These are phyloP conservation scores for Amphipyra tragopoginis DNA, from an alignment of 2,888 invertebrate genomes.

Conservation along the genomic window DNA sequence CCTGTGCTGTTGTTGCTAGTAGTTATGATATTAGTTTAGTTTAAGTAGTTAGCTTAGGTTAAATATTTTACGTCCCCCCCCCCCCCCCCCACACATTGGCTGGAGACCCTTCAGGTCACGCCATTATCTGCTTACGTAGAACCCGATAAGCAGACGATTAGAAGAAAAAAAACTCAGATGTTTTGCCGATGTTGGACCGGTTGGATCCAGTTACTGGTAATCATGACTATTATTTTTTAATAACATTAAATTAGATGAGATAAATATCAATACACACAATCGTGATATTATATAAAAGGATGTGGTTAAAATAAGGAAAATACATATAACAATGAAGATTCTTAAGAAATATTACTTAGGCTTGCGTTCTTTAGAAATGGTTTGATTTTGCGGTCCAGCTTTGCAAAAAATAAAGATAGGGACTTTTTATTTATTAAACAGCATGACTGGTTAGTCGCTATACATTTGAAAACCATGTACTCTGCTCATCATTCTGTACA, in stretches of 20 bases:
- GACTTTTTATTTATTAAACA: no score
- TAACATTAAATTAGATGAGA: neutral
- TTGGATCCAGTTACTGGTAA: conserved; percentile 10
- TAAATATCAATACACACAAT: conserved; percentile 18
- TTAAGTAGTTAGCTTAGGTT: no score
- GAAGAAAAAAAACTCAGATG: neutral
- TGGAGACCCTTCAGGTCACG: no score
- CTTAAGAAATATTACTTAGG: conserved; percentile 3
- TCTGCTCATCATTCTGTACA: no score
- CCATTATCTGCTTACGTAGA: no score
- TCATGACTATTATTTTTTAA: conserved; percentile 31
- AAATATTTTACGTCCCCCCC: no score
- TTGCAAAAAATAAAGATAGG: neutral
- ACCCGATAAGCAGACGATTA: no score
- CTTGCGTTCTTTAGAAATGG: conserved; percentile 8
- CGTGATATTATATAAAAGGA: conserved; percentile 32
- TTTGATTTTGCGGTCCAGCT: neutral
- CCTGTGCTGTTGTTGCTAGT: no score
- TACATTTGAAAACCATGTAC: no score
- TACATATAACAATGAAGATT: conserved; percentile 14
- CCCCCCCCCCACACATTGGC: no score
- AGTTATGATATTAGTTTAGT: no score
- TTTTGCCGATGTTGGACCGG: conserved; percentile 16
- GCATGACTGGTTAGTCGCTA: no score
- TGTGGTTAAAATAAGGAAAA: conserved; percentile 39